A percentile compares a stretch with the other conserved stretches of the same genome.
These are phyloP conservation scores for Emmelina monodactyla DNA, from an alignment of 2,888 invertebrate species.

Conservation along the genomic window DNA sequence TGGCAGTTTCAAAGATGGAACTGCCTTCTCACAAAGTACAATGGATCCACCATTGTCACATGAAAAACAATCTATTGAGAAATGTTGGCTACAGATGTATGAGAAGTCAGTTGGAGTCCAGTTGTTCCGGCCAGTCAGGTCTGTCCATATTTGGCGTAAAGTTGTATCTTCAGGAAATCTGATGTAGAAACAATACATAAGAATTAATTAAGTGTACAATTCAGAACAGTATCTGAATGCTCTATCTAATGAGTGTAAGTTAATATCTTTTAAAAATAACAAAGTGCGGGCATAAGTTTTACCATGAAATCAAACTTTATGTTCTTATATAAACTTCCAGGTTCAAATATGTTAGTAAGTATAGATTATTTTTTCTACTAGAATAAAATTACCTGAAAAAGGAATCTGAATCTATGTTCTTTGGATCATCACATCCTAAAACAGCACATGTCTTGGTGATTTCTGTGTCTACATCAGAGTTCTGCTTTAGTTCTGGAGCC, in stretches of 20 bases:
- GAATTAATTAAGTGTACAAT: no score
- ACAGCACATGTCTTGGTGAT: slow-evolving; percentile 55
- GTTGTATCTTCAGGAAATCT: slow-evolving; percentile 52
- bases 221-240: no score
- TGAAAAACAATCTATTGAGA: slow-evolving; percentile 51
- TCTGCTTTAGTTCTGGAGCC: slow-evolving; percentile 52
- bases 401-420: slow-evolving; percentile 41
- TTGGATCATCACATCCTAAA: slow-evolving; percentile 51
- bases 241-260: no score
- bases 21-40: slow-evolving; percentile 43
- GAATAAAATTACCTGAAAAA: slow-evolving; percentile 46
- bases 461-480: slow-evolving; percentile 35
- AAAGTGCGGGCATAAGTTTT: no score
- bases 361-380: no score
- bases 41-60: slow-evolving; percentile 37
- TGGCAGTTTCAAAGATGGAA: slow-evolving; percentile 50
- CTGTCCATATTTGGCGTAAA: slow-evolving; percentile 50
- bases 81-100: slow-evolving; percentile 55
- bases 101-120: slow-evolving; percentile 59
- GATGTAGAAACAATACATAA: no score
- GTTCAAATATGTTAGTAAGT: no score
- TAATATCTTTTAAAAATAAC: no score
- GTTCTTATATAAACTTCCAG: no score
- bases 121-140: slow-evolving; percentile 50
- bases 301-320: no score